Evolutionary conservation across 2,888 invertebrate species (phyloP).

Genomic region (Eubasilissa splendida): DNA sequence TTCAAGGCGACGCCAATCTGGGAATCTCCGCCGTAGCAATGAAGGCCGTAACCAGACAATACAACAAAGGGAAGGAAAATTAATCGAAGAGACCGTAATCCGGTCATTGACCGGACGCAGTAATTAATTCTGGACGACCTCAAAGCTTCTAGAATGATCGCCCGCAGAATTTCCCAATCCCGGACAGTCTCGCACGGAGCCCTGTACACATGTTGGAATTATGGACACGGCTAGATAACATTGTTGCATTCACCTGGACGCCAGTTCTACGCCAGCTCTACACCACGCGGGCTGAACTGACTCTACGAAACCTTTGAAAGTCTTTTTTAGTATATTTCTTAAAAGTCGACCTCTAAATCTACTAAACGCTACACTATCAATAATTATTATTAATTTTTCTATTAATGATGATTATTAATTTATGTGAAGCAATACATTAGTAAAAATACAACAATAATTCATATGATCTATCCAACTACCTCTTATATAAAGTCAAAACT

Average conservation of each 20-base stretch:
- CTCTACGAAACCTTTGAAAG: too few species aligned
- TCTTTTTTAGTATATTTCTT: too few species aligned
- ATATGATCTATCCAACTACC: too few species aligned
- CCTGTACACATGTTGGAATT: constrained; percentile 27
- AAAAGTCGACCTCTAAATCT: too few species aligned
- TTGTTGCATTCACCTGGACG: constrained; percentile 37
- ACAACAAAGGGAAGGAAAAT: constrained; percentile 41
- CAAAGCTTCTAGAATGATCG: constrained; percentile 38
- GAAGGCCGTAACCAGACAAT: constrained; percentile 23
- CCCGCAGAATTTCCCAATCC: constrained; percentile 14
- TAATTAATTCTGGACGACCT: constrained; percentile 45
- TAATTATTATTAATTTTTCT: too few species aligned
- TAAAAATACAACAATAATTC: too few species aligned
- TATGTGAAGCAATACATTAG: too few species aligned
- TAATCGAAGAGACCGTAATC: constrained; percentile 44
- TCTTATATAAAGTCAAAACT: too few species aligned
- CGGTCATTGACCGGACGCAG: constrained; percentile 33
- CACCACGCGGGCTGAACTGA: too few species aligned
- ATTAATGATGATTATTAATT: too few species aligned
- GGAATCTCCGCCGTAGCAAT: constrained; percentile 1
- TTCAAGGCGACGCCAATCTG: not conserved
- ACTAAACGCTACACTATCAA: too few species aligned
- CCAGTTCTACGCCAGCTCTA: not conserved
- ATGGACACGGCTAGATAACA: constrained; percentile 37
- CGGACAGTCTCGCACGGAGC: not conserved